These are phyloP conservation scores for Cynoglossus semilaevis DNA, from an alignment of 2,113 vertebrate genomes.

Conservation along the genomic window DNA sequence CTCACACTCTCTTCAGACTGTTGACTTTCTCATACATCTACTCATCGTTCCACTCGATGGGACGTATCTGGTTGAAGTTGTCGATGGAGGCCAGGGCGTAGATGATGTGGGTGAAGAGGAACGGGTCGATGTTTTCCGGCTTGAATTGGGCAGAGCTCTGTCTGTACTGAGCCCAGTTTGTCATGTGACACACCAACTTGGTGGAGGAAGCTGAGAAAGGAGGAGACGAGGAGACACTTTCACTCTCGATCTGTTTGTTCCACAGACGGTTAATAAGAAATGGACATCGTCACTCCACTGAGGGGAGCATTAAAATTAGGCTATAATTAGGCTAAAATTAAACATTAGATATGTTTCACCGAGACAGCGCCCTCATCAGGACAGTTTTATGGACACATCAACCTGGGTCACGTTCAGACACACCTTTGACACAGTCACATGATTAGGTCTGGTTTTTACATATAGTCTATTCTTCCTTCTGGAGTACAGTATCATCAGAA, in stretches of 20 bases:
- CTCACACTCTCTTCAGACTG: constrained; percentile 72
- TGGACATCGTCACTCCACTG: too few relatives aligned
- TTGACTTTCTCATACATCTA: constrained; percentile 64
- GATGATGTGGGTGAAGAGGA: constrained; percentile 79
- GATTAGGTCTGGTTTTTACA: too few relatives aligned
- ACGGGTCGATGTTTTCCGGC: constrained; percentile 73
- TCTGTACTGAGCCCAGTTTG: constrained; percentile 81
- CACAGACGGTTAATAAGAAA: constrained; percentile 1
- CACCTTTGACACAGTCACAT: too few relatives aligned
- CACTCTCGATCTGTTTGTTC: not conserved
- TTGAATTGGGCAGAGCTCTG: constrained; percentile 62
- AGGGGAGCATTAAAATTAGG: too few relatives aligned
- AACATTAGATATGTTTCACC: too few relatives aligned
- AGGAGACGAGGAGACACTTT: not conserved
- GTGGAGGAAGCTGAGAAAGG: constrained; percentile 59
- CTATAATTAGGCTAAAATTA: too few relatives aligned
- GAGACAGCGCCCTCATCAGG: too few relatives aligned
- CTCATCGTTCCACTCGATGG: constrained; percentile 74
- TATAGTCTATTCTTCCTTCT: too few relatives aligned
- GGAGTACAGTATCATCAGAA: too few relatives aligned
- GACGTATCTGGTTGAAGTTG: constrained; percentile 61
- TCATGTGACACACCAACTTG: constrained; percentile 79
- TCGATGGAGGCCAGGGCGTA: constrained; percentile 74
- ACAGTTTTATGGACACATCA: too few relatives aligned
- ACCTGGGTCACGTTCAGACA: too few relatives aligned